Evolutionary conservation across 1,140 invertebrate species (phyloP), one percentile per base, ranked within the genome.

Genomic region (Scaptomyza hsui): DNA sequence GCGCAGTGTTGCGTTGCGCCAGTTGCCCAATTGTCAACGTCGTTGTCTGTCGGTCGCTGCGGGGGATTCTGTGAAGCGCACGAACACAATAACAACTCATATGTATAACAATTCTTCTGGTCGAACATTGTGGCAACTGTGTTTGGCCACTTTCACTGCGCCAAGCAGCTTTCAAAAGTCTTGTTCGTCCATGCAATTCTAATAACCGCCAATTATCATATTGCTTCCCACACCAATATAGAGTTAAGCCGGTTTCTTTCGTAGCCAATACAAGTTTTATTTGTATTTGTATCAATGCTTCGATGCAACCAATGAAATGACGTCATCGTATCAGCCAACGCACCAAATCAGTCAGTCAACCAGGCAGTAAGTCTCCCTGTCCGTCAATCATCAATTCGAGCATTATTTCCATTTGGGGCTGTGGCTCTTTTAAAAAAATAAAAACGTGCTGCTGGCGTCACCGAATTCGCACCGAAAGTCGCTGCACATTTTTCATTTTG

Each of bases 391-490:
- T 42, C 47, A 26, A 56, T 29, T 51, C 61, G 45, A 56, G 13
- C 52, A 57, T 26, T 60, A 48, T 53, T 29, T 29, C 48, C 39
- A 39, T 59, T 56, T 52, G n/a, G 29, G 29, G 39, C 35, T 60
- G 61, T 44, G 45, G 26, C 53, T 32, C 48, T 71, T 51, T 70
- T 53, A 71, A 70, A 52, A 65, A 69, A 76, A 26, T 10, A 32
- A 69, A 83, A 83, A 85, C 80, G 67, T 79, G 75, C 64, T 64
- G 62, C 61, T 60, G 67, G 62, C 81, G 60, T 63, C 68, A 57
- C 53, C 82, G 62, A 85, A 86, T 77, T 78, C 57, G 81, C 81
- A 71, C 73, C 65, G 62, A 81, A 86, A 86, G 70, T 86, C 68
- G 57, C 57, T 73, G 72, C 69, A 72, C 56, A 73, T 62, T 68